Evolutionary conservation across 2,888 invertebrate species (phyloP).

Genomic region (Oeneis ivallda): DNA sequence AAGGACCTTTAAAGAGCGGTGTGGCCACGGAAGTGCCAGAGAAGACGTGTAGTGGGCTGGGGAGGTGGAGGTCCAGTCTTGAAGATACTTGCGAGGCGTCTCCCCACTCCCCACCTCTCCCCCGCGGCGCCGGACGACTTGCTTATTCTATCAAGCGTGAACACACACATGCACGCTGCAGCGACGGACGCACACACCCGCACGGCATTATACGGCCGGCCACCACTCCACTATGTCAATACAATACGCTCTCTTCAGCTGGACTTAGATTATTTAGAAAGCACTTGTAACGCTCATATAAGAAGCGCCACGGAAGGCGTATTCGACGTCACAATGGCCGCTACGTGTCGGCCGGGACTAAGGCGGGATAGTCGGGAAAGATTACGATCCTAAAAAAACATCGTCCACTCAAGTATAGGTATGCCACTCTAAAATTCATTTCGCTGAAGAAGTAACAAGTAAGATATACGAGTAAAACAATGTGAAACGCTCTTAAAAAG

Average conservation of each 20-base stretch:
- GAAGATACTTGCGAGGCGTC: constrained; percentile 72
- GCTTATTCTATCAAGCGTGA: constrained; percentile 82
- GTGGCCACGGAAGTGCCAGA: constrained; percentile 76
- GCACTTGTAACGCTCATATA: constrained; percentile 83
- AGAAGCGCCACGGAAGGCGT: constrained; percentile 79
- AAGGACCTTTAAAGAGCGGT: constrained; percentile 73
- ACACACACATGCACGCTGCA: constrained; percentile 64
- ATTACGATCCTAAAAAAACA: constrained; percentile 82
- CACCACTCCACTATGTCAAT: constrained; percentile 83
- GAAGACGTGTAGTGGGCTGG: constrained; percentile 77
- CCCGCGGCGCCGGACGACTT: constrained; percentile 75
- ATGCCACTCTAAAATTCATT: constrained; percentile 52
- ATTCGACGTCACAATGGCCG: constrained; percentile 79
- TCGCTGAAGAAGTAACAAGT: constrained; percentile 23
- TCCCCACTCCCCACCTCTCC: constrained; percentile 45
- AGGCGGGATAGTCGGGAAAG: constrained; percentile 73
- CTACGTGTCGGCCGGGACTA: constrained; percentile 76
- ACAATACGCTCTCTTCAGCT: constrained; percentile 82
- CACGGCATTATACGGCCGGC: constrained; percentile 78
- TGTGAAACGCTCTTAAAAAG: neutral
- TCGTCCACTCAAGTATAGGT: constrained; percentile 64
- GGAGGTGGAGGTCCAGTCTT: constrained; percentile 78
- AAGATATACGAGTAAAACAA: constrained; percentile 7
- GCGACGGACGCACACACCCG: constrained; percentile 61
- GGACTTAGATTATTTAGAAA: constrained; percentile 84